Base-by-base conservation (phyloP, 2,113 vertebrate genomes). In the Odontophorus gujanensis region DNA sequence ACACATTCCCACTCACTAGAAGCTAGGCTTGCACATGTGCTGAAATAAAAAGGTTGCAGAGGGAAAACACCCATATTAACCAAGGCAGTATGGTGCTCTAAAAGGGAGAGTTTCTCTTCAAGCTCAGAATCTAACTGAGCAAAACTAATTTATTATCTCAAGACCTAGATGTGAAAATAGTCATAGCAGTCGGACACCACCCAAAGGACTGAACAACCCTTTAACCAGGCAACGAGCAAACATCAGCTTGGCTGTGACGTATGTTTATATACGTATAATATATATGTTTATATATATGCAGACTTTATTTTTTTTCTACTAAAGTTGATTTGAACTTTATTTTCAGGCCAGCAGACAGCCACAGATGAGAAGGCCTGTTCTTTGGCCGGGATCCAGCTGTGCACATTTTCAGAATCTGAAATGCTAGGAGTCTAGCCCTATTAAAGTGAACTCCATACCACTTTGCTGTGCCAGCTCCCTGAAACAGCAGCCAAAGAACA, bases 391-490 rank as follows among this genome's bases (percentile, higher is more conserved):
- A 89, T 66, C 96, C 96, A 97, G 86, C 88, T 92, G 87, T 90
- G 85, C 90, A 95, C 78, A 95, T 91, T 97, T 96, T 93, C 93
- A 97, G 89, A 96, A 97, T 96, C 93, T 97, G 97, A 95, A 97
- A 97, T 92, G 91, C 86, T 95, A 96, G 97, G 93, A 96, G 57
- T 81, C 87, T 77, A 91, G 84, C 91, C 96, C 85, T 92, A 68
- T 95, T 93, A 93, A 97, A 97, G 96, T 90, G 72, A 97, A 47
- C 84, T 97, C 78, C 89, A 89, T 89, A 85, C 25, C 92, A 87
- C 90, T 80, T 76, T 14, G 40, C 92, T 51, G 48, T 94, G 78
- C 91, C 95, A 87, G 89, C 32, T 83, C 57, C 92, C 74, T 28
- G 16, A 65, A 90, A 80, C 87, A 96, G 91, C 81, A 86, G 89